Conservation (phyloP, 2,888 invertebrate genomes). For the Zaprionus lineosus region DNA sequence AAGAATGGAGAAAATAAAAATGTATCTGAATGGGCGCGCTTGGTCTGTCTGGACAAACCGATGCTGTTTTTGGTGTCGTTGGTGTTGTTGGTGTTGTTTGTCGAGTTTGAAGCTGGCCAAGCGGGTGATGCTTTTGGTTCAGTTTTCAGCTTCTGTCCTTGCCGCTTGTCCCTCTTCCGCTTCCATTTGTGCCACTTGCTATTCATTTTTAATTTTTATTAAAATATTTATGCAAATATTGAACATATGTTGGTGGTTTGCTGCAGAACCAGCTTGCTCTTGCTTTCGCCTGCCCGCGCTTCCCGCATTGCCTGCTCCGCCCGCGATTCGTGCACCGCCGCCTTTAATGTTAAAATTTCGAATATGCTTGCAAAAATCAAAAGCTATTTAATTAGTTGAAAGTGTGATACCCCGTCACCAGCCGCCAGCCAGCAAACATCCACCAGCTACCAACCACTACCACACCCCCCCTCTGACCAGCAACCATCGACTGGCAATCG, state of each 20-base stretch:
- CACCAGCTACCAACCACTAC: too few species aligned
- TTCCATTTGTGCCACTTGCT: conserved; percentile 32
- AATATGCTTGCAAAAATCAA: conserved; percentile 62
- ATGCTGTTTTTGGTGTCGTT: conserved; percentile 3
- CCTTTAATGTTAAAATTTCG: conserved; percentile 59
- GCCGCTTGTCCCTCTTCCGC: neutral
- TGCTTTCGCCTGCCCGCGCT: conserved; percentile 12
- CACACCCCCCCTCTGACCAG: too few species aligned
- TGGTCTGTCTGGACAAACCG: conserved; percentile 45
- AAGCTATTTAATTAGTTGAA: conserved; percentile 77
- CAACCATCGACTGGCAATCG: too few species aligned
- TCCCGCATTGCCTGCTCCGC: too few species aligned
- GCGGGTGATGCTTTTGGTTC: neutral
- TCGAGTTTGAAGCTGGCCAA: neutral
- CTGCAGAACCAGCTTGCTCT: conserved; percentile 4
- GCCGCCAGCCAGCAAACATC: too few species aligned
- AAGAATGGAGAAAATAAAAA: too few species aligned
- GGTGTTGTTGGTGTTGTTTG: conserved; percentile 19
- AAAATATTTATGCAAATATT: conserved; percentile 78
- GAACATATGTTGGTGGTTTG: conserved; percentile 66
- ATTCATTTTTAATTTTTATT: conserved; percentile 78
- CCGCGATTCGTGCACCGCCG: conserved; percentile 13
- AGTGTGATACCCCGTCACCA: conserved; percentile 62
- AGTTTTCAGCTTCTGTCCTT: conserved; percentile 1
- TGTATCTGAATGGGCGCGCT: conserved; percentile 32